Base-by-base conservation (phyloP, 2,888 invertebrate genomes). In the Sinohyriopsis cumingii region DNA sequence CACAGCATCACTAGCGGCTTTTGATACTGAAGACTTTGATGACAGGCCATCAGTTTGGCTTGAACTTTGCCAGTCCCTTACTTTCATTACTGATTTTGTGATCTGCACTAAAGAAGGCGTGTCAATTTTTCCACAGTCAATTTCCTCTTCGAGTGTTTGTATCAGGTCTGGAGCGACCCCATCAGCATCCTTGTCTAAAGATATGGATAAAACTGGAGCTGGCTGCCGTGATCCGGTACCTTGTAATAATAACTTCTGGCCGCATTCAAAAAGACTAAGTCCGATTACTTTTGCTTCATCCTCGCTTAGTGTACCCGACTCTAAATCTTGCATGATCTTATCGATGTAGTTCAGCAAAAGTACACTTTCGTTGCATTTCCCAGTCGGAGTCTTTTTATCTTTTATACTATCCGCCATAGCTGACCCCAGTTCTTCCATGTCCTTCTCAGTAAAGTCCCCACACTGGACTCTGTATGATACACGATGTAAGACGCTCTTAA, bases 151-250 rank as follows among this genome's bases (percentile, higher is more conserved):
- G 5, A 82, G 57, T n/a, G 75, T 71, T 59, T 69, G 62, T 15
- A 80, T 69, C 5, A 80, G 69, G 55, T 79, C 73, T n/a, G 73
- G 71, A 9, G 78, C 73, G 24, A 78, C 70, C 33, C 74, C 69
- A 19, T 75, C 74, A 15, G 77, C 80, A 28, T 76, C 33, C 2
- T 33, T 59, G 7, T 73, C 77, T 3, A 71, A 59, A 5, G 55
- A 25, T 25, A 59, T 22, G 19, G 68, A 68, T 19, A 53, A 64
- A 20, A 55, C 25, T 56, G 66, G 24, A 65, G 33, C 24, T 65
- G 55, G 20, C 59, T 24, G 19, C 65, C 65, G 4, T 54, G 22
- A 33, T 20, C 66, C 3, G 65, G 59, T 33, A 57, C 18, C 3
- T 57, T 57, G 18, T 65, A 65, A 45, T 15, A 76, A 33, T 19